Percentiles rank a stretch among this genome's conserved stretches.
These are phyloP conservation scores for Branchellion lobata DNA, from an alignment of 2,888 invertebrate genomes.

Conservation along the genomic window DNA sequence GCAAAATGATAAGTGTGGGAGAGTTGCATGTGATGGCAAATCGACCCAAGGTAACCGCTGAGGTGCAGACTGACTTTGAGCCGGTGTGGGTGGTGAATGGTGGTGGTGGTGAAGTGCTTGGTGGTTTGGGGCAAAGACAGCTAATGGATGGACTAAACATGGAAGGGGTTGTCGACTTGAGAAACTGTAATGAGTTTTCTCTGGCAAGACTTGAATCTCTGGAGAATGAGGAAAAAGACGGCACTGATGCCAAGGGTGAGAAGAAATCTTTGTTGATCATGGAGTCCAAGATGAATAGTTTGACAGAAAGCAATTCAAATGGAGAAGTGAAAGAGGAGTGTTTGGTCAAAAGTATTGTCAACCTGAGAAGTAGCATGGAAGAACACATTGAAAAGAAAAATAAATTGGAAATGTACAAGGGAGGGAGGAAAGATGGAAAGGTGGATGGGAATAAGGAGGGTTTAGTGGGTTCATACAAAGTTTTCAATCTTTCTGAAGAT, in stretches of 20 bases:
- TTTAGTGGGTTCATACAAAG: conserved; percentile 34
- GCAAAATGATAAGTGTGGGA: conserved; percentile 48
- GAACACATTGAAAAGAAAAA: conserved; percentile 3
- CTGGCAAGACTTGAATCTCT: conserved; percentile 49
- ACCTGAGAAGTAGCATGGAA: neutral
- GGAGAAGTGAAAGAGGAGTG: neutral
- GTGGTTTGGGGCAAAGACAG: neutral
- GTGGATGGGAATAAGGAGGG: neutral
- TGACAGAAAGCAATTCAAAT: neutral
- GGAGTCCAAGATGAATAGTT: neutral
- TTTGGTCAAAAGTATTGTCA: neutral
- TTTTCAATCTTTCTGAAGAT: conserved; percentile 26
- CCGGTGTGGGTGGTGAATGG: conserved; percentile 47
- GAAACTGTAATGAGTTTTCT: conserved; percentile 50
- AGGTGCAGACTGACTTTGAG: conserved; percentile 47
- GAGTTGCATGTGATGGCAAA: conserved; percentile 47
- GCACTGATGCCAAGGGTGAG: neutral
- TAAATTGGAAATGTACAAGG: neutral
- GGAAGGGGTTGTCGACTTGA: conserved; percentile 45
- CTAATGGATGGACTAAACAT: neutral
- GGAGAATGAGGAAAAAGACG: conserved; percentile 16
- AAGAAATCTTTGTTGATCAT: neutral
- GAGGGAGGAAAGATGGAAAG: neutral
- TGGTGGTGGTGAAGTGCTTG: neutral
- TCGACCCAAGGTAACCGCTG: conserved; percentile 39